A percentile compares a stretch with the other conserved stretches of the same genome.
Conservation (phyloP, 2,113 vertebrate genomes). For the Zosterops japonicus region DNA sequence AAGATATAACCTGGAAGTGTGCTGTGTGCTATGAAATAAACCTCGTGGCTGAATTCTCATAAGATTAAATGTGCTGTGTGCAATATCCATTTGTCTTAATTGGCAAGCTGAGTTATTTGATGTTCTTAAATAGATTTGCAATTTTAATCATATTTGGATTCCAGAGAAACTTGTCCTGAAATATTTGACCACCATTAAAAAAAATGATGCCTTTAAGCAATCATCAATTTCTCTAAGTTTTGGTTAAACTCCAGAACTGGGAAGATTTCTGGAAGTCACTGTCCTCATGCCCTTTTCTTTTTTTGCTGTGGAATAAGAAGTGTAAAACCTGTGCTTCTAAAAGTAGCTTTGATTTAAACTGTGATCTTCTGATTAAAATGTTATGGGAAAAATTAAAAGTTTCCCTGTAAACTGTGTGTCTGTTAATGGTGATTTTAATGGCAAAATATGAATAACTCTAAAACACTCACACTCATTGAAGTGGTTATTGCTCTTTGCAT, state of each 20-base stretch:
- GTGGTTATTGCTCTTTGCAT: neutral
- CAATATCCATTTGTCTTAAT: neutral
- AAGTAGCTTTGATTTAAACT: neutral
- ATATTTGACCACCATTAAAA: neutral
- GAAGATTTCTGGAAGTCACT: neutral
- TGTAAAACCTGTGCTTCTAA: neutral
- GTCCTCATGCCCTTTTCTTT: neutral
- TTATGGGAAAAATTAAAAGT: neutral
- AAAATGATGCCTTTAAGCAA: neutral
- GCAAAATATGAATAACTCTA: neutral
- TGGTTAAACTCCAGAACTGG: neutral
- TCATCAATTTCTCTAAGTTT: neutral
- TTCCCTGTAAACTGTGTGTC: neutral
- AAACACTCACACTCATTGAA: neutral
- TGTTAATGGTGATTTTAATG: neutral
- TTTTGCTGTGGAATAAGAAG: neutral
- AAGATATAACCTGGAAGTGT: neutral
- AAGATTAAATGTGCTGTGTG: neutral
- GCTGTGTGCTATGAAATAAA: neutral
- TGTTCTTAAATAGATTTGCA: neutral
- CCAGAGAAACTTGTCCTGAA: neutral
- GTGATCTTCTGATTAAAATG: neutral
- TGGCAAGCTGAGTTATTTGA: neutral
- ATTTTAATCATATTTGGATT: neutral
- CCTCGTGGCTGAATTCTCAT: neutral